These are phyloP conservation scores for Epiblema foenella DNA, from an alignment of 2,888 invertebrate species.

Conservation along the genomic window DNA sequence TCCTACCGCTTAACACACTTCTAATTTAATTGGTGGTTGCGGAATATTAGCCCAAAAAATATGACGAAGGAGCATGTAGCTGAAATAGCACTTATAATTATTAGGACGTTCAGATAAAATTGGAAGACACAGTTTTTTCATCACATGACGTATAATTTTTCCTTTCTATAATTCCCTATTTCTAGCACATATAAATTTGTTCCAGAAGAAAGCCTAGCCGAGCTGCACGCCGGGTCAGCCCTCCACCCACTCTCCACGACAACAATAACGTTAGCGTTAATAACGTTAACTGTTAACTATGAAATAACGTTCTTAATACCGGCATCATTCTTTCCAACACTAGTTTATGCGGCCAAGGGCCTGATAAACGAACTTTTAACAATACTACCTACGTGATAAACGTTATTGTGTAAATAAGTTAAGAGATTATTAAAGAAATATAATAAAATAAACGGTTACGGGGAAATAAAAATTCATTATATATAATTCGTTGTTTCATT, in stretches of 20 bases:
- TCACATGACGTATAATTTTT: background rate
- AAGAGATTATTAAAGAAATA: conserved; percentile 57
- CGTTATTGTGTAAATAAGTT: conserved; percentile 61
- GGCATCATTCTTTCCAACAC: conserved; percentile 60
- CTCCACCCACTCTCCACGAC: conserved; percentile 61
- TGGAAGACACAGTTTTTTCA: no score
- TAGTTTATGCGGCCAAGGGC: conserved; percentile 60
- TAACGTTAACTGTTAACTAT: conserved; percentile 58
- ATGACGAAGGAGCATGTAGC: no score
- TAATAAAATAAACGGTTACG: conserved; percentile 72
- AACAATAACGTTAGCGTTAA: conserved; percentile 55
- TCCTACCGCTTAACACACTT: no score
- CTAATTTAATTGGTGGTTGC: no score
- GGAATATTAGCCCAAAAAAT: no score
- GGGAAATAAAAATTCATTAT: conserved; percentile 79
- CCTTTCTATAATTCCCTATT: background rate
- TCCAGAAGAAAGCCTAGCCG: conserved; percentile 82
- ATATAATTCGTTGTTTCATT: conserved; percentile 59
- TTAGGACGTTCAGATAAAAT: no score
- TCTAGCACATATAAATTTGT: conserved; percentile 67
- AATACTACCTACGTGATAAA: conserved; percentile 75
- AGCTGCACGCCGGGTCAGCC: conserved; percentile 73
- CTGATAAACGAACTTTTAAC: conserved; percentile 58
- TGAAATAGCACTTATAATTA: no score
- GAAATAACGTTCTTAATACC: conserved; percentile 57